A percentile compares a stretch with the other conserved stretches of the same genome.
Conservation (phyloP, 2,113 vertebrate genomes). For the Microtus oregoni region DNA sequence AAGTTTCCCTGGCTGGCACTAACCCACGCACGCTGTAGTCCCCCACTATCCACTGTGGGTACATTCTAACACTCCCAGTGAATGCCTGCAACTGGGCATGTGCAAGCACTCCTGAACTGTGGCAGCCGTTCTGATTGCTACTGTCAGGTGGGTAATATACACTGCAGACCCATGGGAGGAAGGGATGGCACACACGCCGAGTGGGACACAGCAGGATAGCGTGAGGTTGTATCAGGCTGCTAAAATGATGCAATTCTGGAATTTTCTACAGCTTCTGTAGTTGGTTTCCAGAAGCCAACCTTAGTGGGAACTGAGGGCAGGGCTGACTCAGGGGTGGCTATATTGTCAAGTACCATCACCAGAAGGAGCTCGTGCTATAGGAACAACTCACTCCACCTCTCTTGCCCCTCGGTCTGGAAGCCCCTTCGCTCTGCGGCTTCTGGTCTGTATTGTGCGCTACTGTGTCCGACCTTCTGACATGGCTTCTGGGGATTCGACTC, state of each 20-base stretch:
- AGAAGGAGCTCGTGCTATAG: background rate
- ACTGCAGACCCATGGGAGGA: rapidly evolving
- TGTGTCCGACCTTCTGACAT: background rate
- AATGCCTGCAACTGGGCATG: no score
- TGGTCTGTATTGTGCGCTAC: background rate
- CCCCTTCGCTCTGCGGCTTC: background rate
- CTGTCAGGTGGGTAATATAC: no score
- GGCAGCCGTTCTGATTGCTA: no score
- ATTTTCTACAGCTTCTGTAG: background rate
- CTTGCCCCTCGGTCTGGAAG: rapidly evolving
- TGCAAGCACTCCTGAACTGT: background rate
- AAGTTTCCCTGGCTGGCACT: background rate
- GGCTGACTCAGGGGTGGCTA: rapidly evolving
- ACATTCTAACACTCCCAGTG: background rate
- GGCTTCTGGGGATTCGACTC: background rate
- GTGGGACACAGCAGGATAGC: background rate
- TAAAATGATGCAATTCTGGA: background rate
- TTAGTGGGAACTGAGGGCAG: background rate
- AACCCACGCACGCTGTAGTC: rapidly evolving
- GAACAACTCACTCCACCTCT: background rate
- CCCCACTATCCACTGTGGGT: background rate
- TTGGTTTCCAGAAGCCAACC: background rate
- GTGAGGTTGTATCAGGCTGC: background rate
- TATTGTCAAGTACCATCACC: rapidly evolving
- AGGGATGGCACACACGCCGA: background rate